A percentile compares a stretch with the other conserved stretches of the same genome.
These are phyloP conservation scores for Hirtodrosophila duncani DNA, from an alignment of 2,888 invertebrate genomes.

Conservation along the genomic window DNA sequence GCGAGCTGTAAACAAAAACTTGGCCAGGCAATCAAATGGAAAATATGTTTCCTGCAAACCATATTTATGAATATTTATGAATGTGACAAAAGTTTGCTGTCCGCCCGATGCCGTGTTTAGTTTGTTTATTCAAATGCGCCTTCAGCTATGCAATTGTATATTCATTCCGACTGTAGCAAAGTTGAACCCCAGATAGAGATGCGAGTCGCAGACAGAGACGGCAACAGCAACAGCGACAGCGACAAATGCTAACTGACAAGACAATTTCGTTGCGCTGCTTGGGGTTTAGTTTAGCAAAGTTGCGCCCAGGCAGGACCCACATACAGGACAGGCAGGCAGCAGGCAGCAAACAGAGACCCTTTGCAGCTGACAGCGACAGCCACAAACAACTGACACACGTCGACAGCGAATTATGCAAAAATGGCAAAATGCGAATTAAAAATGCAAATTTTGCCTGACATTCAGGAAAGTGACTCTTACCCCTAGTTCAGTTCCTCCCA, in stretches of 20 bases:
- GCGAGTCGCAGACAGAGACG: too few relatives aligned
- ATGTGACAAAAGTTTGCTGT: conserved; percentile 60
- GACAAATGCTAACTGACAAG: conserved; percentile 73
- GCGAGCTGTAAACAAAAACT: conserved; percentile 48
- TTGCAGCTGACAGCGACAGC: conserved; percentile 49
- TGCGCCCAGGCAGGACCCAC: conserved; percentile 11
- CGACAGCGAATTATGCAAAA: conserved; percentile 65
- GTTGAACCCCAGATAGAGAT: too few relatives aligned
- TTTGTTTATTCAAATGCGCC: conserved; percentile 71
- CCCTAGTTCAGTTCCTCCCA: conserved; percentile 7
- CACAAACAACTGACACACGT: conserved; percentile 59
- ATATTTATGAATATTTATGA: conserved; percentile 73
- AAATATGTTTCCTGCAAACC: conserved; percentile 59
- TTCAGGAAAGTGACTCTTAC: conserved; percentile 17
- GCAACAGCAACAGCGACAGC: conserved; percentile 51
- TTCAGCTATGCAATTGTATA: conserved; percentile 70
- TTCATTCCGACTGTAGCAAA: conserved; percentile 56
- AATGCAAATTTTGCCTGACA: conserved; percentile 57
- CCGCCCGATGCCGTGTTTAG: conserved; percentile 18
- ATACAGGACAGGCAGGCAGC: too few relatives aligned
- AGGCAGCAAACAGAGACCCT: conserved; percentile 38
- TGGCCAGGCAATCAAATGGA: conserved; percentile 66
- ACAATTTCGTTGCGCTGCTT: conserved; percentile 64
- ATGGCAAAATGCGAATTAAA: conserved; percentile 63
- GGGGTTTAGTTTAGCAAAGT: conserved; percentile 24